A percentile compares a stretch with the other conserved stretches of the same genome.
Evolutionary conservation across 2,113 vertebrate species (phyloP).

Genomic region (Mionectes macconnelli): DNA sequence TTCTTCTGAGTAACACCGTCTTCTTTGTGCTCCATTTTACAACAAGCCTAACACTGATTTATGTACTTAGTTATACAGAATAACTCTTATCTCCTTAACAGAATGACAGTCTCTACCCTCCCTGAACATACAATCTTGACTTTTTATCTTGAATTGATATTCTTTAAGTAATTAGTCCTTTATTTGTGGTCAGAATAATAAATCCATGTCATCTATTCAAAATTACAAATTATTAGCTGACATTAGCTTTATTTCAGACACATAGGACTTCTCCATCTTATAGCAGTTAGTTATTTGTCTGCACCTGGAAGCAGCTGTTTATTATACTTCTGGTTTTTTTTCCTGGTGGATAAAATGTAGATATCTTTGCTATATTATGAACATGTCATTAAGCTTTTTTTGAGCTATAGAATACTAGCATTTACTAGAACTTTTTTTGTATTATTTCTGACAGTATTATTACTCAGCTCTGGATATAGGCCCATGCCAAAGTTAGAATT

Average conservation of each 20-base stretch:
- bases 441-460: neutral
- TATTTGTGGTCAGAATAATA: neutral
- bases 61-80: neutral
- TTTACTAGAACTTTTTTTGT: neutral
- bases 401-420: neutral
- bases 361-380: neutral
- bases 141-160: neutral
- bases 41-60: neutral
- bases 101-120: neutral
- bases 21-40: neutral
- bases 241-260: neutral
- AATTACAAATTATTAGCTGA: neutral
- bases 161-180: neutral
- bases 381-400: neutral
- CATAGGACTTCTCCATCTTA: neutral
- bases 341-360: neutral
- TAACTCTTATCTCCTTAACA: neutral
- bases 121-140: neutral
- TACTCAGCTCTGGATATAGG: neutral
- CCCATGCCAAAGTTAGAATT: neutral
- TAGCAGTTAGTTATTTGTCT: neutral
- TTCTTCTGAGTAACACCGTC: neutral
- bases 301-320: neutral
- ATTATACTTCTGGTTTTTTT: neutral
- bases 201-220: neutral